Conservation (phyloP, 2,888 invertebrate genomes). For the Philereme vetulata region DNA sequence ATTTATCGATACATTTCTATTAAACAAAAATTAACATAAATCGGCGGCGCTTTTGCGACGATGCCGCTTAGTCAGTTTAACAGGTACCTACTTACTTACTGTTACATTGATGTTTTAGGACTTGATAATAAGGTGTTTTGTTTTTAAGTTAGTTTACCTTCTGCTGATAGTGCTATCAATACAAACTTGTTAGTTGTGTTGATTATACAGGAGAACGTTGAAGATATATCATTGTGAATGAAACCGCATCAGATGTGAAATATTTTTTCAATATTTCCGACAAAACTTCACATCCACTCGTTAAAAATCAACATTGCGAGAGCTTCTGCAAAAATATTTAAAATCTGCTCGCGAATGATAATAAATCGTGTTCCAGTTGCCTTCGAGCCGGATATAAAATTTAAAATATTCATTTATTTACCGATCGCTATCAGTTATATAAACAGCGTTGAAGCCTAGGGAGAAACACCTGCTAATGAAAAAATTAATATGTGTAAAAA, state of each 20-base stretch:
- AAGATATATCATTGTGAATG: constrained; percentile 1
- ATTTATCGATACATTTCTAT: too few species aligned
- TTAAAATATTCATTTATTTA: constrained; percentile 28
- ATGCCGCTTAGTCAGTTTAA: too few species aligned
- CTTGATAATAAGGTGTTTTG: too few species aligned
- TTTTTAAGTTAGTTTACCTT: too few species aligned
- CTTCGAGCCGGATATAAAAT: constrained; percentile 25
- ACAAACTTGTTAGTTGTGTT: too few species aligned
- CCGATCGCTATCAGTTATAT: constrained; percentile 1
- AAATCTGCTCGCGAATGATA: constrained; percentile 20
- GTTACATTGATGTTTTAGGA: too few species aligned
- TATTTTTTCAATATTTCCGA: constrained; percentile 22
- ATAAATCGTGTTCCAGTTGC: constrained; percentile 23
- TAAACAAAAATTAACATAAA: too few species aligned
- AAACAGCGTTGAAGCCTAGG: constrained; percentile 1
- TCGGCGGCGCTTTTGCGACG: too few species aligned
- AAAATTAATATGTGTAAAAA: too few species aligned
- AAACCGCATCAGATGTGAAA: constrained; percentile 18
- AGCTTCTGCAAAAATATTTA: constrained; percentile 22
- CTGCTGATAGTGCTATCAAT: too few species aligned
- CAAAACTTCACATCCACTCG: constrained; percentile 19
- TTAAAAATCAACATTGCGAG: constrained; percentile 20
- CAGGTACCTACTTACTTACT: too few species aligned
- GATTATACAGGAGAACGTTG: too few species aligned
- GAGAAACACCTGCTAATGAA: not conserved